phyloP scores from a whole-genome alignment of 2,797 vertebrate species.

The Rhadinocentrus ornatus region DNA sequence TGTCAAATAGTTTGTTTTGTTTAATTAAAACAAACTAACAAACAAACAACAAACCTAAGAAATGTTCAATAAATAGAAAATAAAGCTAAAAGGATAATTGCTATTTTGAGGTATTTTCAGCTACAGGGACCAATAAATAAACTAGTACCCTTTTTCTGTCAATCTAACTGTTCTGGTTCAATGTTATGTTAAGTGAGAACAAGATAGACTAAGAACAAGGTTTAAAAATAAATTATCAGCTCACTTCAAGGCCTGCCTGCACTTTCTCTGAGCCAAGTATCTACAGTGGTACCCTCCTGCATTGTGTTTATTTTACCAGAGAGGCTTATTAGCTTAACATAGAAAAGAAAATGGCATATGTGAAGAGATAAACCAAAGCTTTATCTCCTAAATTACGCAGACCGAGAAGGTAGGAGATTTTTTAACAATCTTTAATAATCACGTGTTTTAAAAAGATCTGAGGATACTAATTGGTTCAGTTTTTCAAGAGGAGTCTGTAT shows the following conservation, averaged over 20 bases:
- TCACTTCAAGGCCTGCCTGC: background rate
- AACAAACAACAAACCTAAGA: too few relatives aligned
- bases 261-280: slow-evolving; percentile 21
- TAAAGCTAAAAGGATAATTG: too few relatives aligned
- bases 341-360: slow-evolving; percentile 15
- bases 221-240: slow-evolving; percentile 4
- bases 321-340: slow-evolving; percentile 23
- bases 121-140: background rate
- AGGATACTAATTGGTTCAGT: too few relatives aligned
- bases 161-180: background rate
- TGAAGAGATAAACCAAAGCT: slow-evolving; percentile 1
- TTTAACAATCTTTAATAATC: background rate
- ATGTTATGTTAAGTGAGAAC: background rate
- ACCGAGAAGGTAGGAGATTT: too few relatives aligned
- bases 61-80: too few relatives aligned
- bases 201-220: background rate
- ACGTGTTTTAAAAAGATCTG: too few relatives aligned
- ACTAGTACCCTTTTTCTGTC: background rate
- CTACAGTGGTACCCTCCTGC: slow-evolving; percentile 15
- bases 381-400: slow-evolving; percentile 7
- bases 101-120: background rate
- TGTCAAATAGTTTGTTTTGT: background rate
- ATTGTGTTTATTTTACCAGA: slow-evolving; percentile 26
- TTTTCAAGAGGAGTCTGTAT: too few relatives aligned
- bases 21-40: too few relatives aligned